These are phyloP conservation scores for Molanna angustata DNA, from an alignment of 2,888 invertebrate genomes.

Conservation along the genomic window DNA sequence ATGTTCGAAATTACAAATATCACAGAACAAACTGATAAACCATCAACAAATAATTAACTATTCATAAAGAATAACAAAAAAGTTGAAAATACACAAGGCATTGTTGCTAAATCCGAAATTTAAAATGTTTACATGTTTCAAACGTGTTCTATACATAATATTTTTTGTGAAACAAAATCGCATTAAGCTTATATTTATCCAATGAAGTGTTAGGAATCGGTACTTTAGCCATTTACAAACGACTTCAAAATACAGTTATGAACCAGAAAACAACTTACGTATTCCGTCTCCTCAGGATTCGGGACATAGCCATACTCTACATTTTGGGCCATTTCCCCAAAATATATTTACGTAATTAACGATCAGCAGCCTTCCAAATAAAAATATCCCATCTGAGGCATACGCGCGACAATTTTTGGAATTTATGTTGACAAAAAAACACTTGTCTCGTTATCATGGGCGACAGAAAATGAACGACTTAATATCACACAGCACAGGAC, in stretches of 20 bases:
- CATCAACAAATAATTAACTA: too few species aligned
- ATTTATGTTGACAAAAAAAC: conserved; percentile 18
- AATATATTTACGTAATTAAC: conserved; percentile 19
- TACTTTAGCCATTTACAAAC: too few species aligned
- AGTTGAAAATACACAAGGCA: too few species aligned
- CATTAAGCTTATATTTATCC: too few species aligned
- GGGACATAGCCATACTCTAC: conserved; percentile 27
- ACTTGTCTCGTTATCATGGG: conserved; percentile 23
- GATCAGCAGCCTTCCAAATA: conserved; percentile 23
- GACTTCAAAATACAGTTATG: conserved; percentile 19
- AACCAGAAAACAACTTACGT: conserved; percentile 22
- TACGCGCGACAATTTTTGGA: conserved; percentile 24
- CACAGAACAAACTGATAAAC: too few species aligned
- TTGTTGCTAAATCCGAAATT: too few species aligned
- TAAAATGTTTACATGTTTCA: too few species aligned
- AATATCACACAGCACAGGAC: conserved; percentile 6
- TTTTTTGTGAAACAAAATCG: too few species aligned
- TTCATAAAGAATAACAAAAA: too few species aligned
- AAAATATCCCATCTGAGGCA: conserved; percentile 25
- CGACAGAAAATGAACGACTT: conserved; percentile 16
- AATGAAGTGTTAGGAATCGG: too few species aligned
- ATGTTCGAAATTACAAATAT: too few species aligned
- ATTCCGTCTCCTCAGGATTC: conserved; percentile 23
- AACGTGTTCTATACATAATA: too few species aligned
- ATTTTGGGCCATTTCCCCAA: conserved; percentile 28